Evolutionary conservation across 2,888 invertebrate genomes (phyloP).

Genomic region (Digitonthophagus gazella): DNA sequence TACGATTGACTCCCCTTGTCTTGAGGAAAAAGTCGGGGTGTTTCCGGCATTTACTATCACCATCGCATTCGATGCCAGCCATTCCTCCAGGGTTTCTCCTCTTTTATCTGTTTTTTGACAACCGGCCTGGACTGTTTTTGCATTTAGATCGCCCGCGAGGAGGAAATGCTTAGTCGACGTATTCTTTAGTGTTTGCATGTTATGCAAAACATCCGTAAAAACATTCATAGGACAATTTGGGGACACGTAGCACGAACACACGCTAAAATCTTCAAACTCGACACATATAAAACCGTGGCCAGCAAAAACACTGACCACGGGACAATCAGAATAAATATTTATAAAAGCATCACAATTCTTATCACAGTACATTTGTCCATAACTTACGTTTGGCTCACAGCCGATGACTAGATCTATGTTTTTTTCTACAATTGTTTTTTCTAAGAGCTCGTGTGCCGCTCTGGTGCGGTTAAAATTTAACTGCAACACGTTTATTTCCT

Average conservation of each 20-base stretch:
- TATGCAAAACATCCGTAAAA: constrained; percentile 19
- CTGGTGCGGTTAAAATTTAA: constrained; percentile 23
- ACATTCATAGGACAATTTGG: no score
- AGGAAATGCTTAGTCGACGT: no score
- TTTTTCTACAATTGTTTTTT: constrained; percentile 15
- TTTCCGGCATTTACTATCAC: constrained; percentile 22
- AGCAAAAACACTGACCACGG: constrained; percentile 18
- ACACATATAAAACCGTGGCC: no score
- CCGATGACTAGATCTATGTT: constrained; percentile 23
- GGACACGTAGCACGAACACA: no score
- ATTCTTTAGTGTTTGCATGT: constrained; percentile 21
- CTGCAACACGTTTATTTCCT: constrained; percentile 20
- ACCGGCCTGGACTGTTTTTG: constrained; percentile 15
- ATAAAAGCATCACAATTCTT: constrained; percentile 6
- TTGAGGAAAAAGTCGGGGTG: constrained; percentile 17
- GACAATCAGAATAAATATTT: not conserved
- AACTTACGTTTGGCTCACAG: constrained; percentile 26
- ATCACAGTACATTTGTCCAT: constrained; percentile 4
- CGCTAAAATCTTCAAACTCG: no score
- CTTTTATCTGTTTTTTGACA: constrained; percentile 1
- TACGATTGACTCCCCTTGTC: constrained; percentile 22
- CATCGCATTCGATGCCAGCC: constrained; percentile 15
- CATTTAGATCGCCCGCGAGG: constrained; percentile 23
- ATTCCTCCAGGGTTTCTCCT: constrained; percentile 24
- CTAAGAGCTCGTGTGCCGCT: constrained; percentile 24